These are phyloP conservation scores for Penaeus chinensis DNA, from an alignment of 1,140 invertebrate genomes.

Conservation along the genomic window DNA sequence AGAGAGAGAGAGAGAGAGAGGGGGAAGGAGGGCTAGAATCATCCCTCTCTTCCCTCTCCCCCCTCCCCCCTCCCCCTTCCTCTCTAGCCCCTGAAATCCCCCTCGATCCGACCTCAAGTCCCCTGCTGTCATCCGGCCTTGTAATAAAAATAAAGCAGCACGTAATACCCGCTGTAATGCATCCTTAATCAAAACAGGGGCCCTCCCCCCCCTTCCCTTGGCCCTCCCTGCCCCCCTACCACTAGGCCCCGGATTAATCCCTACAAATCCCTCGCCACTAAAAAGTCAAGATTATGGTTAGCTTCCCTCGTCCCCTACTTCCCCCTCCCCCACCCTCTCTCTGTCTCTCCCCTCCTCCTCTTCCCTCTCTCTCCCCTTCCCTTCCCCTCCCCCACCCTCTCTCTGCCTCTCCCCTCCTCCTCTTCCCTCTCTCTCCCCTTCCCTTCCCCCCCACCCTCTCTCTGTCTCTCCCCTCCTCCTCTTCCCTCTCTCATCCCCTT, in stretches of 20 bases:
- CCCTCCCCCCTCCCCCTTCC: neutral
- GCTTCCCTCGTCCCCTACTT: neutral
- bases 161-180: conserved; percentile 45
- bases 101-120: conserved; percentile 33
- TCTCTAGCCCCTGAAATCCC: conserved; percentile 4
- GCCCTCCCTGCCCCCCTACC: neutral
- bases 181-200: conserved; percentile 42
- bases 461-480: neutral
- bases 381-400: neutral
- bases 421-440: neutral
- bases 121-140: conserved; percentile 34
- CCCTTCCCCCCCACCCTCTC: neutral
- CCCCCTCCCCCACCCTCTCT: neutral
- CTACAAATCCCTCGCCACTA: conserved; percentile 37
- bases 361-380: conserved; percentile 1
- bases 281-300: conserved; percentile 54
- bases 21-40: too few species aligned
- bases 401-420: neutral
- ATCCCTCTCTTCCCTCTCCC: neutral
- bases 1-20: too few species aligned
- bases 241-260: conserved; percentile 26
- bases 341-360: conserved; percentile 24
- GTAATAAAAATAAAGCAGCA: conserved; percentile 46
- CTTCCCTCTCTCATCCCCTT: neutral
- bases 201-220: neutral